Evolutionary conservation across 2,888 invertebrate species (phyloP), one percentile per base, ranked within the genome.

Genomic region (Stenchaetothrips biformis): DNA sequence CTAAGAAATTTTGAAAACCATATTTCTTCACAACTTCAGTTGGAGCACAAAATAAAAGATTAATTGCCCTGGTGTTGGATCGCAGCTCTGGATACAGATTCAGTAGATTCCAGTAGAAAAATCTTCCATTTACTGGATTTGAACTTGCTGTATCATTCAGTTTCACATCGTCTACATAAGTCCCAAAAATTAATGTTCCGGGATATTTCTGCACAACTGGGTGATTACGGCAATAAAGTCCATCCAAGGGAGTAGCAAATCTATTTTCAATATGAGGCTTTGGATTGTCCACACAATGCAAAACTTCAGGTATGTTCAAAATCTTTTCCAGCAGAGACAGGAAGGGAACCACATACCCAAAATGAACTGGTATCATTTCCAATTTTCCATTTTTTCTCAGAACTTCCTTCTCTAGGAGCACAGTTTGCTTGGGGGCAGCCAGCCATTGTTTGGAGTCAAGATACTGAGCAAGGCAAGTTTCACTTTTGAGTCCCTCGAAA

Each of bases 221-320:
- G n/a, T 62, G 16, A 8, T 62, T 16, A 8, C n/a, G 16, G n/a
- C 2, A 62, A n/a, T 16, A 62, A n/a, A 18, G n/a, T n/a, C 62
- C 62, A n/a, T 62, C 62, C n/a, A 62, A n/a, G 13, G 62, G 62
- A 62, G 18, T 1, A n/a, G 18, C n/a, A 62, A 62, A 62, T 6
- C 2, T n/a, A 16, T n/a, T n/a, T n/a, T 62, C n/a, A 18, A 18
- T n/a, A 7, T 13, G 7, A 2, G 62, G 62, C n/a, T 62, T n/a
- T 2, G 62, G 62, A 62, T 62, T 62, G 62, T 62, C 62, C n/a
- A 62, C n/a, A n/a, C 62, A 62, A n/a, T 62, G 62, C n/a, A 62
- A n/a, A 16, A 62, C 62, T n/a, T 62, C 62, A 62, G 62, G 62
- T 2, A 16, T 18, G 6, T 62, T 62, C 7, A 62, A n/a, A 7